phyloP scores from a whole-genome alignment of 53 echinoderm and acorn worm species.

The Stichopus horrens region DNA sequence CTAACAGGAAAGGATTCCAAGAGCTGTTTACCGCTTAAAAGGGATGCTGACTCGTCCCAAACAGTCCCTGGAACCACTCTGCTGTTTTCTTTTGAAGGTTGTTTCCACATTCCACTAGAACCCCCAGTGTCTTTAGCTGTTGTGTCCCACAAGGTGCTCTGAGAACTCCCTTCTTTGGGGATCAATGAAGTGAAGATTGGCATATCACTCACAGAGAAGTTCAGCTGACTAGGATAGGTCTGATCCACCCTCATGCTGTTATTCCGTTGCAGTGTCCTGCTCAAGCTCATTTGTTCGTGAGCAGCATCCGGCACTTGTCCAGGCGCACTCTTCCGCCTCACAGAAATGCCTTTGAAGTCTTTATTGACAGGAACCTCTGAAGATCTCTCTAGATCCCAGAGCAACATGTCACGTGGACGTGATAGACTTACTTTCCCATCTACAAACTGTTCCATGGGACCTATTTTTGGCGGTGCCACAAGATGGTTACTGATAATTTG shows the following conservation, averaged over 20 bases:
- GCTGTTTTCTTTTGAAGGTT: not conserved
- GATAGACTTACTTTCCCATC: not conserved
- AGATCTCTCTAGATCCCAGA: not conserved
- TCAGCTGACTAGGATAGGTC: not conserved
- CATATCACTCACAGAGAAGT: conserved; percentile 24
- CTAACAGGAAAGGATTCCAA: not conserved
- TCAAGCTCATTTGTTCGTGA: not conserved
- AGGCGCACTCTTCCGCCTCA: conserved; percentile 17
- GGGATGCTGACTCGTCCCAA: not conserved
- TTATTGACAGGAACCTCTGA: not conserved
- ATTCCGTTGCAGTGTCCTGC: conserved; percentile 2
- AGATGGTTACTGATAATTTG: conserved; percentile 10
- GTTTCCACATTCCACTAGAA: conserved; percentile 1
- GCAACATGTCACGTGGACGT: not conserved
- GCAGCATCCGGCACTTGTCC: not conserved
- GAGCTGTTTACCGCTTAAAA: not conserved
- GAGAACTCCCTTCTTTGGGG: not conserved
- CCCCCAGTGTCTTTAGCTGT: not conserved
- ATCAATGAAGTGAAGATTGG: conserved; percentile 1
- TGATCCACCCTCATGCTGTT: not conserved
- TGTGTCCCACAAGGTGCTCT: conserved; percentile 14
- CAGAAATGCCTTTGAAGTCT: not conserved
- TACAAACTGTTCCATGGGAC: not conserved
- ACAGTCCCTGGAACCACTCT: not conserved
- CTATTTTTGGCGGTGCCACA: not conserved